Base-by-base conservation (phyloP, 2,113 vertebrate genomes). In the Dasyornis broadbenti region DNA sequence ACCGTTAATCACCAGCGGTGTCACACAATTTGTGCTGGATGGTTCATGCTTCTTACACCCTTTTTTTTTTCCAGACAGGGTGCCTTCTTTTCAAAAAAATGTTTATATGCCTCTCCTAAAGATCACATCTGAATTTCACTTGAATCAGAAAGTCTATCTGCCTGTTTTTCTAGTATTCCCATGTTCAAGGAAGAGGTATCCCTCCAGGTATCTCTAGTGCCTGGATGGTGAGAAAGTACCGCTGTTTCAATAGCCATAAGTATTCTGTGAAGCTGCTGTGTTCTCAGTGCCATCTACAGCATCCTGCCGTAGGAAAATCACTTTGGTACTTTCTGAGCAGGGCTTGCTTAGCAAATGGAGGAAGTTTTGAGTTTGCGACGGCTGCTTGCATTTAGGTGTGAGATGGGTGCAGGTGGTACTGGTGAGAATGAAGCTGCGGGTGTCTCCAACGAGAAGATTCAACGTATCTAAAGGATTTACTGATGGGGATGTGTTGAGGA, bases 161-260 rank as follows among this genome's bases (percentile, higher is more conserved):
- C 15, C 31, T 65, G 8, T 57, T 54, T 47, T 80, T 61, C n/a
- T 70, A 3, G 28, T 45, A 26, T 31, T 84, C 26, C 15, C 31
- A 19, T 59, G 39, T 28, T 35, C 31, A 73, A 57, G 26, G 59
- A 82, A 81, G 60, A 61, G 31, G 19, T 39, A 3, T 65, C 31
- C 69, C 31, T 59, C 40, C 20, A 61, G 31, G 22, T 39, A 3
- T 65, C n/a, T 77, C n/a, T 63, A 45, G 17, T 27, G 71, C 13
- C 40, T 73, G 39, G 17, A 14, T 70, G 28, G 50, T 49, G 59
- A 69, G 27, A 40, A 61, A 70, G 24, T 49, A 4, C 19, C 70
- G 5, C 28, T 60, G 5, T 35, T 53, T 69, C 61, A 44, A 10
- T 15, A 24, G 27, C 33, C 0, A 0, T 5, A 10, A 49, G 1